A percentile compares a stretch with the other conserved stretches of the same genome.
These are phyloP conservation scores for Aegotheles bennettii DNA, from an alignment of 2,113 vertebrate genomes.

Conservation along the genomic window DNA sequence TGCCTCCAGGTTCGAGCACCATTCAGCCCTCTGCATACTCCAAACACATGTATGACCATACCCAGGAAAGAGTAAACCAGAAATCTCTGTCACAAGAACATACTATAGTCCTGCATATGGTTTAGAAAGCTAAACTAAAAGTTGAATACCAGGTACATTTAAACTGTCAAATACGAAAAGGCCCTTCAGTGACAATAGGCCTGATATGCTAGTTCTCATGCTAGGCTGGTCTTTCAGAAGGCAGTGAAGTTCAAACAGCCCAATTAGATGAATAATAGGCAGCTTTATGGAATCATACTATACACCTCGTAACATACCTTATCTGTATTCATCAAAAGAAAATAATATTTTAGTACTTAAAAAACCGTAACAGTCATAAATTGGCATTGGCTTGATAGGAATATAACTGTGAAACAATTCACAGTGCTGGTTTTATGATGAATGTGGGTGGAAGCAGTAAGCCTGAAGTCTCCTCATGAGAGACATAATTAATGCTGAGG, in stretches of 20 bases:
- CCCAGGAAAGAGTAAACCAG: background rate
- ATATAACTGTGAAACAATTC: background rate
- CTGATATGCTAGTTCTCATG: background rate
- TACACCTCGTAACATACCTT: fast-evolving
- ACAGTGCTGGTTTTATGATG: background rate
- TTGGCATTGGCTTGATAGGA: background rate
- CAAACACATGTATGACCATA: background rate
- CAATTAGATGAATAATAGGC: background rate
- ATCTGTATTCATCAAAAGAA: background rate
- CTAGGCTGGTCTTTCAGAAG: background rate
- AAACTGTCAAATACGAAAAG: background rate
- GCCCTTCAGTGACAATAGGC: background rate
- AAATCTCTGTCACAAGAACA: background rate
- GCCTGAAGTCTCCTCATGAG: background rate
- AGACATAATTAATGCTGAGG: background rate
- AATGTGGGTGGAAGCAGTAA: background rate
- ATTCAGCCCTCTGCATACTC: background rate
- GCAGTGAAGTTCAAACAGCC: background rate
- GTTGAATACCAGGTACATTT: background rate
- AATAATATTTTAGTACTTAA: background rate
- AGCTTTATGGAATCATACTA: background rate
- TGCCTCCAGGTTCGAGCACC: background rate
- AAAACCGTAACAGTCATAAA: background rate
- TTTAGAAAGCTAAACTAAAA: background rate
- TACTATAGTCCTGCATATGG: background rate